These are phyloP conservation scores for Drosophila meridiana DNA, from an alignment of 2,888 invertebrate genomes.

Conservation along the genomic window DNA sequence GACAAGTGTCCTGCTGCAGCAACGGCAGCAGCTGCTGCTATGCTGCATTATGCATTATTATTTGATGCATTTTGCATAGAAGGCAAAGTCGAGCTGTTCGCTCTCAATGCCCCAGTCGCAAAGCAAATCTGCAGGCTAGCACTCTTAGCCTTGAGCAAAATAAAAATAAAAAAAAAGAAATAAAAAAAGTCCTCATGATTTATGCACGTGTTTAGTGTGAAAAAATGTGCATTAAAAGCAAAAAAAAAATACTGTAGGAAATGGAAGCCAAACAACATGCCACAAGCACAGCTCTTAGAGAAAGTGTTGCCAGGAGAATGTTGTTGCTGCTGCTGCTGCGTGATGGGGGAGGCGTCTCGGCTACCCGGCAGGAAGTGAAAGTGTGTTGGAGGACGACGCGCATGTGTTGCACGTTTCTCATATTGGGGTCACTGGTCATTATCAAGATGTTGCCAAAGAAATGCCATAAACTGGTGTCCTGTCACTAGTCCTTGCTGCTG, in stretches of 20 bases:
- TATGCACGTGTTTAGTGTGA: constrained; percentile 81
- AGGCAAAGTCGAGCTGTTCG: constrained; percentile 36
- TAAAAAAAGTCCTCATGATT: constrained; percentile 66
- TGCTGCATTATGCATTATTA: constrained; percentile 74
- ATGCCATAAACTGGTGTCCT: constrained; percentile 65
- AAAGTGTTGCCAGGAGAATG: constrained; percentile 67
- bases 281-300: constrained; percentile 39
- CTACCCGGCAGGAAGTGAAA: constrained; percentile 68
- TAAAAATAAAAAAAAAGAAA: not conserved
- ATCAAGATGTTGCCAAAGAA: constrained; percentile 78
- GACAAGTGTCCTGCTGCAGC: constrained; percentile 76
- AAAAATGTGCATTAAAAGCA: constrained; percentile 79
- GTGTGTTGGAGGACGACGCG: constrained; percentile 62
- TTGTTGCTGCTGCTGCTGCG: not conserved
- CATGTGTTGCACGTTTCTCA: constrained; percentile 48
- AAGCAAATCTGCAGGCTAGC: constrained; percentile 37
- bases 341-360: constrained; percentile 20
- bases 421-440: constrained; percentile 78
- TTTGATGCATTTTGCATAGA: constrained; percentile 65
- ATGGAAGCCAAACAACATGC: constrained; percentile 19
- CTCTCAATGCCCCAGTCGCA: constrained; percentile 57
- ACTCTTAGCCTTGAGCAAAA: constrained; percentile 77
- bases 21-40: constrained; percentile 31
- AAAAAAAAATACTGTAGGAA: constrained; percentile 4
- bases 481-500: constrained; percentile 24